phyloP scores from a whole-genome alignment of 1,140 invertebrate species.

The Drosophila grimshawi region DNA sequence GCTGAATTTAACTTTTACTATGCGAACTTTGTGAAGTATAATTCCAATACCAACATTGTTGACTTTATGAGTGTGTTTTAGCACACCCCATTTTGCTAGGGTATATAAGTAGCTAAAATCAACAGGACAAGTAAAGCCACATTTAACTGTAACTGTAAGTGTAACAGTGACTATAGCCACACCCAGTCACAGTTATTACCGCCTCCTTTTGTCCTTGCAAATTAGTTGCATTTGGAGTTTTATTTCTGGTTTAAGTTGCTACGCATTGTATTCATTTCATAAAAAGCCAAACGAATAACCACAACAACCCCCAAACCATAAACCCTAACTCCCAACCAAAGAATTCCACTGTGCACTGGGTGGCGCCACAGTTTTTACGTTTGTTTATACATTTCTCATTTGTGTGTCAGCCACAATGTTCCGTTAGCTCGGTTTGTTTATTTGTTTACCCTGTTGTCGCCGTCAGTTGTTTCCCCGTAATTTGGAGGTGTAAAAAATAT shows the following conservation, averaged over 20 bases:
- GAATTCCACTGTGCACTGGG: not conserved
- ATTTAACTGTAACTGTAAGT: constrained; percentile 19
- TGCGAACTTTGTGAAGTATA: not conserved
- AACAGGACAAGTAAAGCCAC: constrained; percentile 21
- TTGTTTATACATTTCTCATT: constrained; percentile 54
- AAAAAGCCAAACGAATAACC: constrained; percentile 22
- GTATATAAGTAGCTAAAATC: constrained; percentile 43
- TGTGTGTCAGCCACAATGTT: constrained; percentile 60
- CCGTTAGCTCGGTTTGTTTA: constrained; percentile 59
- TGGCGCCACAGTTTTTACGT: constrained; percentile 32
- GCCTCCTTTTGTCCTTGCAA: constrained; percentile 43
- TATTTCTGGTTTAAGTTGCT: constrained; percentile 63
- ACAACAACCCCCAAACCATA: not conserved
- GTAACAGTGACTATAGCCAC: constrained; percentile 7
- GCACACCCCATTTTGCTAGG: constrained; percentile 21
- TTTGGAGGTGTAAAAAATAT: constrained; percentile 75
- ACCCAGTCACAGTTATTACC: constrained; percentile 1
- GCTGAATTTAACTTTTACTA: not conserved
- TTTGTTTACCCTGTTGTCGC: constrained; percentile 51
- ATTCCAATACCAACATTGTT: constrained; percentile 1
- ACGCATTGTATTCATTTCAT: constrained; percentile 38
- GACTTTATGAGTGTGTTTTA: not conserved
- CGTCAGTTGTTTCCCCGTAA: constrained; percentile 44
- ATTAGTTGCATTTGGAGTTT: constrained; percentile 68
- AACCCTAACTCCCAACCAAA: not conserved